Base-by-base conservation (phyloP, 2,113 vertebrate species). In the Malurus alboscapulatus region DNA sequence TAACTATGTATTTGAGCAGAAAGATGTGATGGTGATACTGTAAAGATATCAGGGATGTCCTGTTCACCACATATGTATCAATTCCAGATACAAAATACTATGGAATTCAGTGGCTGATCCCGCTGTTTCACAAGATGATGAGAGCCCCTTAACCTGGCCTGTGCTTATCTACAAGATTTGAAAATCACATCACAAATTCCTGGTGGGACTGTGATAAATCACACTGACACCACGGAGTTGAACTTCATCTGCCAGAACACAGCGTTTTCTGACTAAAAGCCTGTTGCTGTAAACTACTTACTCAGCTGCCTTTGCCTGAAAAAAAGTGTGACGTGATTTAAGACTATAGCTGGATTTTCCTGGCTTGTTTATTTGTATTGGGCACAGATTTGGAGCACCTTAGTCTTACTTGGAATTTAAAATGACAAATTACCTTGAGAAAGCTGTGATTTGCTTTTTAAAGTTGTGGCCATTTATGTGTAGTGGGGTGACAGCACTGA, bases 141-240 rank as follows among this genome's bases (percentile, higher is more conserved):
- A 75, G 11, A 77, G 36, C 62, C 71, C 51, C 48, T 86, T 58
- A 44, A 29, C 53, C 44, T 34, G 84, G 14, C 48, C 44, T 0
- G 8, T 77, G 51, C 59, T 88, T 45, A 74, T 66, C 78, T 71
- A 2, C 11, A 14, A 7, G 38, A 21, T 22, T 50, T 53, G 71
- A 45, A 85, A 90, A 91, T 82, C 25, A 2, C 63, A 36, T 80
- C 24, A 4, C 57, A 65, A 26, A 9, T 45, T 53, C n/a, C 61
- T 48, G 44, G 53, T 55, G 66, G 44, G 72, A 36, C 65, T 88
- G 44, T 80, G 42, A 36, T 77, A 74, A 94, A 88, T 95, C 72
- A 63, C 58, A 3, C 26, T 13, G 40, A 47, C 62, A 63, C 36
- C 4, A 1, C 2, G 17, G 53, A 82, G 38, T 54, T 65, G 42